phyloP scores from a whole-genome alignment of 2,113 vertebrate genomes.

The Bettongia penicillata region DNA sequence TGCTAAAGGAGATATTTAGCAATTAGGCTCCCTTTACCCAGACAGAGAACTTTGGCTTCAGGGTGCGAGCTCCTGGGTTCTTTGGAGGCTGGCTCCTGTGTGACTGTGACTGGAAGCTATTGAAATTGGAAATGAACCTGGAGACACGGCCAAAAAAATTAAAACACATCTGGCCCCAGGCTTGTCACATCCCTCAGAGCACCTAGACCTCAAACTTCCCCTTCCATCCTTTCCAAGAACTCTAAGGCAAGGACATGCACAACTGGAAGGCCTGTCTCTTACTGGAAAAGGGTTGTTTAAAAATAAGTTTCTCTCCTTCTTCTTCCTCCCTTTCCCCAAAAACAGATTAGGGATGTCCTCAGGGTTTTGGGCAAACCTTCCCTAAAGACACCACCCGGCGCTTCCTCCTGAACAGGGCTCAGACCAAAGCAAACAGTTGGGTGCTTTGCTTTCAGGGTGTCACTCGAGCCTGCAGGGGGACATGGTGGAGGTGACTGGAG shows the following conservation, averaged over 20 bases:
- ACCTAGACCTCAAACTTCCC: constrained; percentile 42
- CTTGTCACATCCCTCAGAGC: constrained; percentile 64
- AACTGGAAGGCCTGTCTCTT: constrained; percentile 57
- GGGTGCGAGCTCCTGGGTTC: constrained; percentile 48
- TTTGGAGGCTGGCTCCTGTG: constrained; percentile 67
- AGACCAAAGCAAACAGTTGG: constrained; percentile 72
- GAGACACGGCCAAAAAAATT: constrained; percentile 75
- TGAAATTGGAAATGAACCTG: constrained; percentile 57
- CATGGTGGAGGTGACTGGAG: not conserved
- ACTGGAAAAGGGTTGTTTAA: constrained; percentile 73
- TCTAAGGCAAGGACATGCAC: constrained; percentile 72
- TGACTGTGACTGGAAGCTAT: constrained; percentile 76
- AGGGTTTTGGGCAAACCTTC: constrained; percentile 70
- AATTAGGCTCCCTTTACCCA: not conserved
- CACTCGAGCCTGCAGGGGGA: not conserved
- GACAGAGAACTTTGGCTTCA: constrained; percentile 40
- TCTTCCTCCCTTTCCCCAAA: constrained; percentile 34
- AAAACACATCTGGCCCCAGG: constrained; percentile 74
- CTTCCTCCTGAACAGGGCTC: not conserved
- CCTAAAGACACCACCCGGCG: constrained; percentile 53
- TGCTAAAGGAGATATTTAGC: not conserved
- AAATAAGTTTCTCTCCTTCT: constrained; percentile 70
- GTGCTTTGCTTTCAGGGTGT: constrained; percentile 32
- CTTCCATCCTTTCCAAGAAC: constrained; percentile 64
- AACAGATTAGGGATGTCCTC: constrained; percentile 58